Evolutionary conservation across 2,888 invertebrate species (phyloP).

Genomic region (Catonia carolina): DNA sequence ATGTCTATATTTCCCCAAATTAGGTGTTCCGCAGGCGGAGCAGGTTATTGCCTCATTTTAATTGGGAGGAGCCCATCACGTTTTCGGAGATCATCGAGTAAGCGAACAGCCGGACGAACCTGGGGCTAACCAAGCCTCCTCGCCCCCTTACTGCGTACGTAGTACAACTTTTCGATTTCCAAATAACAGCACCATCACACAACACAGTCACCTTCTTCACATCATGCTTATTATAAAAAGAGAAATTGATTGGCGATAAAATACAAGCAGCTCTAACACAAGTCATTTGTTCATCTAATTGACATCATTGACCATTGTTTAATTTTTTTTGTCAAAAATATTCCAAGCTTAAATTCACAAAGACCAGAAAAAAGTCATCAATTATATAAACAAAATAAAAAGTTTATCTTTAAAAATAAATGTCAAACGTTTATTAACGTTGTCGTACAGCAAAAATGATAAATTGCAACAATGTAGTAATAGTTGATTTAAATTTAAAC

Average conservation of each 20-base stretch:
- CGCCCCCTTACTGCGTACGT: neutral
- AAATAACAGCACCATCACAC: neutral
- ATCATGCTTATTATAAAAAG: neutral
- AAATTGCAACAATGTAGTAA: too few species aligned
- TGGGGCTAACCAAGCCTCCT: neutral
- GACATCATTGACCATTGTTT: neutral
- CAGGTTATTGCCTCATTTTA: neutral
- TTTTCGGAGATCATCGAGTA: neutral
- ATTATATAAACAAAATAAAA: too few species aligned
- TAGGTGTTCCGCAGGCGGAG: constrained; percentile 7
- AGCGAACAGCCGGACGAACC: constrained; percentile 8
- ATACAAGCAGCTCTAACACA: constrained; percentile 7
- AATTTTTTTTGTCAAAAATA: too few species aligned
- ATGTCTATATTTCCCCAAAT: constrained; percentile 13
- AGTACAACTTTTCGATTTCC: too few species aligned
- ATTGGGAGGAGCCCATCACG: constrained; percentile 2
- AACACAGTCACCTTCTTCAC: neutral
- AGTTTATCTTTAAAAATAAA: too few species aligned
- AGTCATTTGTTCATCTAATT: constrained; percentile 1
- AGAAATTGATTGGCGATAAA: constrained; percentile 10
- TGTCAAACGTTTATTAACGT: too few species aligned
- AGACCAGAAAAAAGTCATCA: too few species aligned
- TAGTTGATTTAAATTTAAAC: too few species aligned
- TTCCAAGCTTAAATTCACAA: too few species aligned
- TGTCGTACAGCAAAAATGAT: too few species aligned